phyloP scores from a whole-genome alignment of 2,113 vertebrate species.

The Bettongia penicillata region DNA sequence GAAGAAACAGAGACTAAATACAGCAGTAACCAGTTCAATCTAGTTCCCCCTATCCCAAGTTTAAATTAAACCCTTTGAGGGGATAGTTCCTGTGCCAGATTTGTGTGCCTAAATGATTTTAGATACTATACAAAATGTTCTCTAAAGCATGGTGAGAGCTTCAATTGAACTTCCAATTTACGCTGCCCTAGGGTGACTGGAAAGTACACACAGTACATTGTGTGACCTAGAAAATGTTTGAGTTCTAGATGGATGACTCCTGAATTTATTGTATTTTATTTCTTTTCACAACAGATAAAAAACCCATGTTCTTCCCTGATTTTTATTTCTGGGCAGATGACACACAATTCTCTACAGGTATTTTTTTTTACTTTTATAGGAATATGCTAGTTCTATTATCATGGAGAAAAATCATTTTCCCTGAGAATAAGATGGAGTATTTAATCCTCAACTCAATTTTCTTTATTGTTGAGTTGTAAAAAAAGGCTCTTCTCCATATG shows the following conservation, averaged over 20 bases:
- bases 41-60: slow-evolving; percentile 48
- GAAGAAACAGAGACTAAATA: slow-evolving; percentile 33
- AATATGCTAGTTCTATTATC: slow-evolving; percentile 56
- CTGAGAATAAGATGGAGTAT: slow-evolving; percentile 20
- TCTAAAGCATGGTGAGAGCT: slow-evolving; percentile 69
- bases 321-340: slow-evolving; percentile 42
- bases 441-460: neutral
- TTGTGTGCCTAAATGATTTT: slow-evolving; percentile 67
- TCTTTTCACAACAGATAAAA: slow-evolving; percentile 62
- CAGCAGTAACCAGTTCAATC: slow-evolving; percentile 40
- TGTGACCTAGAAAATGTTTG: slow-evolving; percentile 63
- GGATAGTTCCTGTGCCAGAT: slow-evolving; percentile 37
- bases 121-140: slow-evolving; percentile 69
- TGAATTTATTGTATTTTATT: slow-evolving; percentile 76
- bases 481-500: slow-evolving; percentile 39
- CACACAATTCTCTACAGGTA: neutral
- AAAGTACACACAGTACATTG: slow-evolving; percentile 67
- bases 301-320: slow-evolving; percentile 52
- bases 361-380: slow-evolving; percentile 26
- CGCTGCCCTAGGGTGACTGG: slow-evolving; percentile 61
- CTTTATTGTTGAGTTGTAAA: slow-evolving; percentile 51
- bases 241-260: slow-evolving; percentile 72
- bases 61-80: slow-evolving; percentile 59
- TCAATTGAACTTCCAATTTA: slow-evolving; percentile 78
- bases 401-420: slow-evolving; percentile 49